Evolutionary conservation across 2,797 vertebrate species (phyloP).

Genomic region (Oryzias sinensis): DNA sequence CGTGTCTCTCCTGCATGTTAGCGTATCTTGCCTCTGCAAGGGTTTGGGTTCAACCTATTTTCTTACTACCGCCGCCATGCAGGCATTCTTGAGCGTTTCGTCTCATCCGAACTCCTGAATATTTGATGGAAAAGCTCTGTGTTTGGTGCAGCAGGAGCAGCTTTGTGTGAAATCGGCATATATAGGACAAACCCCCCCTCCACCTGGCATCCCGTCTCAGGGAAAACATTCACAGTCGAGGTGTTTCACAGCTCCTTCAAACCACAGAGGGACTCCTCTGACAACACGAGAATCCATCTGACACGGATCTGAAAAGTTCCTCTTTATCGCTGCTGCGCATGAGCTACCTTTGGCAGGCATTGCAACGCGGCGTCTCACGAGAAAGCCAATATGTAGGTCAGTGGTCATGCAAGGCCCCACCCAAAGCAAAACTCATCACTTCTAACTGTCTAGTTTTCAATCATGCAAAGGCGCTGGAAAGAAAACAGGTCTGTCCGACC

Average conservation of each 20-base stretch:
- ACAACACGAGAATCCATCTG: constrained; percentile 25
- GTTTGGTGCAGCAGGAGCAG: constrained; percentile 52
- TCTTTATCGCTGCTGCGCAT: constrained; percentile 34
- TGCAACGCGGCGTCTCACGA: constrained; percentile 56
- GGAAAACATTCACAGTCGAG: constrained; percentile 39
- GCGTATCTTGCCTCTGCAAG: constrained; percentile 8
- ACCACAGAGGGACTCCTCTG: constrained; percentile 49
- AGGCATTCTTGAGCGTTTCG: constrained; percentile 41
- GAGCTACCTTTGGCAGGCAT: constrained; percentile 46
- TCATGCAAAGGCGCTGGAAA: constrained; percentile 34
- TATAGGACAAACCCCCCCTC: constrained; percentile 53
- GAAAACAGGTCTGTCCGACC: constrained; percentile 8
- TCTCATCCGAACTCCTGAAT: constrained; percentile 65
- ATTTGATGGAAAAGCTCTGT: constrained; percentile 71
- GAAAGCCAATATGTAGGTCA: constrained; percentile 71
- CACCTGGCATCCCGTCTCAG: constrained; percentile 50
- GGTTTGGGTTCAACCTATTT: constrained; percentile 50
- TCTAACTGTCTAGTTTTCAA: constrained; percentile 36
- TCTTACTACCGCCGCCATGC: constrained; percentile 32
- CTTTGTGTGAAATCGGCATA: constrained; percentile 58
- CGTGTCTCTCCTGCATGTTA: constrained; percentile 15
- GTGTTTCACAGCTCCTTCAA: constrained; percentile 47
- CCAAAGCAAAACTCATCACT: constrained; percentile 45
- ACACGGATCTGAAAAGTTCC: constrained; percentile 35
- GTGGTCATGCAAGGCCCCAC: constrained; percentile 53